phyloP scores from a whole-genome alignment of 2,888 invertebrate species.

The Auanema sp. region DNA sequence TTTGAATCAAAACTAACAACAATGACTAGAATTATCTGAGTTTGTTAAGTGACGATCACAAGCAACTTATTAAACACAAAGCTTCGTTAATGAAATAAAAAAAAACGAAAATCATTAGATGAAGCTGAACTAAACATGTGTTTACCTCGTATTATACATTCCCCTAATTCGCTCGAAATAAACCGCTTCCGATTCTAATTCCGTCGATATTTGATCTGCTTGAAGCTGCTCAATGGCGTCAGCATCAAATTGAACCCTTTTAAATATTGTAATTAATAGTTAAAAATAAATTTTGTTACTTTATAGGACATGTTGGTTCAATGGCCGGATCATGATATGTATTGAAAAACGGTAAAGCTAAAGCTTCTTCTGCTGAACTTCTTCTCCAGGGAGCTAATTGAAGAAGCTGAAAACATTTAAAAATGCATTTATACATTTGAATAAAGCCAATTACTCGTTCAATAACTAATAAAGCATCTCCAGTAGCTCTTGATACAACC shows the following conservation, averaged over 20 bases:
- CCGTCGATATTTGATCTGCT: conserved; percentile 59
- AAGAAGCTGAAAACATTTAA: conserved; percentile 49
- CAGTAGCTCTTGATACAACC: conserved; percentile 66
- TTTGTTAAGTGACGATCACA: neutral
- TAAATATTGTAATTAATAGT: neutral
- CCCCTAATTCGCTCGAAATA: conserved; percentile 55
- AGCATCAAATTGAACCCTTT: conserved; percentile 48
- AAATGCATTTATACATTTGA: neutral
- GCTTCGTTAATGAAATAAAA: conserved; percentile 7
- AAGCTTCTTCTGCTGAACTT: conserved; percentile 65
- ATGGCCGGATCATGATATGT: conserved; percentile 67
- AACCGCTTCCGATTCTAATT: conserved; percentile 64
- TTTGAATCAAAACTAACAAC: neutral
- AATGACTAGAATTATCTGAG: neutral
- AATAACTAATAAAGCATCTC: conserved; percentile 61
- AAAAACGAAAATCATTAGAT: conserved; percentile 1
- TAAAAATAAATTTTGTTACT: conserved; percentile 16
- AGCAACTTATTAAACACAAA: conserved; percentile 1
- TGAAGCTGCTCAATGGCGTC: conserved; percentile 63
- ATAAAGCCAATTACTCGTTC: conserved; percentile 6
- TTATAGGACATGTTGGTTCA: conserved; percentile 62
- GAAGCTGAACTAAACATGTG: conserved; percentile 8
- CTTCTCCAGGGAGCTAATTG: conserved; percentile 66
- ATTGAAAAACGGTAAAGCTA: conserved; percentile 66
- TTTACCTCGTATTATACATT: conserved; percentile 38